These are phyloP conservation scores for rat (Rattus norvegicus) DNA, from an alignment of 2,113 vertebrate species.

Conservation along the genomic window DNA sequence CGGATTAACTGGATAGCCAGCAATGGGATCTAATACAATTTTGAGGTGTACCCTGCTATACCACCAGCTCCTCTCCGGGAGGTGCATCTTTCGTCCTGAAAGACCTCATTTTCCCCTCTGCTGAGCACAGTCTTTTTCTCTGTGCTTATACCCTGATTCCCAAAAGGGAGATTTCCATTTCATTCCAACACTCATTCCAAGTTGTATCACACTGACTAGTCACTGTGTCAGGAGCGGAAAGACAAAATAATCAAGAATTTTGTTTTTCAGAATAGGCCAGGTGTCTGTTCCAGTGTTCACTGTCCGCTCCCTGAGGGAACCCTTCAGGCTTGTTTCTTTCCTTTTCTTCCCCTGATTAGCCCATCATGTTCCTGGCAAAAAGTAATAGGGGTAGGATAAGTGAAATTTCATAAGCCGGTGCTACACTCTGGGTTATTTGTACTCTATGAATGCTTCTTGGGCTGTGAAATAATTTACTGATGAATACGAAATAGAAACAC, in stretches of 20 bases:
- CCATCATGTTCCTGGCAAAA: not conserved
- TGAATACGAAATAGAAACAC: slow-evolving; percentile 47
- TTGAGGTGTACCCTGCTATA: not conserved
- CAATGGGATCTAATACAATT: not conserved
- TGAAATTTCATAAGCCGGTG: slow-evolving; percentile 8
- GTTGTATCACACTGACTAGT: not conserved
- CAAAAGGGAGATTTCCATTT: not conserved
- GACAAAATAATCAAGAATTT: not conserved
- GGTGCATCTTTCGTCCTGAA: not conserved
- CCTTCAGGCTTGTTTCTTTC: not conserved
- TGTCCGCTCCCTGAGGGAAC: not conserved
- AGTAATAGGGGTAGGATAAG: not conserved
- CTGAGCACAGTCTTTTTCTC: not conserved
- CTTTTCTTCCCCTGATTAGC: not conserved
- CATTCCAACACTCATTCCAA: not conserved
- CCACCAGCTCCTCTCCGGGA: not conserved
- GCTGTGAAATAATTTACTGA: slow-evolving; percentile 53
- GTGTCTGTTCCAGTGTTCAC: not conserved
- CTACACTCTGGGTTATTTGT: not conserved
- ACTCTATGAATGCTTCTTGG: slow-evolving; percentile 15
- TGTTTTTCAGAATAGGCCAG: not conserved
- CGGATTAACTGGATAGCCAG: not conserved
- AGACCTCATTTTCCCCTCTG: not conserved
- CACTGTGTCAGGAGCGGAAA: not conserved
- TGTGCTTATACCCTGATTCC: not conserved